Conservation (phyloP, 2,888 invertebrate species). For the Taenaris catops region DNA sequence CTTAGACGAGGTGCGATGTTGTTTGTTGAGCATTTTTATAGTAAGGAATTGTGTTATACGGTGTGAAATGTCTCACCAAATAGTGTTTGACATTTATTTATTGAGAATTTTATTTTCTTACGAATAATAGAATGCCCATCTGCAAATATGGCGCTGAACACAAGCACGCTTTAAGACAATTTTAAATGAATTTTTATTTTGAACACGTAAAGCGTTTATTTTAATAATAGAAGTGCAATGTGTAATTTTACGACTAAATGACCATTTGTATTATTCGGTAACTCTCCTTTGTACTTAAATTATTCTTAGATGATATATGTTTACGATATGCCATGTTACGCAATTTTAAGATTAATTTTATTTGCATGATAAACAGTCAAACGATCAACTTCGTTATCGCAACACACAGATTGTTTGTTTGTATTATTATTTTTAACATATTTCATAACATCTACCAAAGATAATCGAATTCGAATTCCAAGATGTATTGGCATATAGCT, state of each 20-base stretch:
- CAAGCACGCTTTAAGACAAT: conserved; percentile 40
- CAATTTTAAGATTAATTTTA: background rate
- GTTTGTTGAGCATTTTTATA: conserved; percentile 78
- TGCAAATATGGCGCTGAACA: conserved; percentile 72
- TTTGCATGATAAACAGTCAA: no score
- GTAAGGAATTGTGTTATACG: conserved; percentile 76
- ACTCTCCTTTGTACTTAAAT: conserved; percentile 45
- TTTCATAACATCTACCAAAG: conserved; percentile 22
- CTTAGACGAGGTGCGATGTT: conserved; percentile 70
- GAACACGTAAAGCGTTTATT: no score
- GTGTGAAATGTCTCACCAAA: conserved; percentile 73
- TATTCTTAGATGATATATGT: conserved; percentile 9
- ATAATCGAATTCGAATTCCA: conserved; percentile 13
- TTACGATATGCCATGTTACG: conserved; percentile 12
- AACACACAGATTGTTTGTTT: conserved; percentile 6
- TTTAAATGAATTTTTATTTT: no score
- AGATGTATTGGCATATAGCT: conserved; percentile 17
- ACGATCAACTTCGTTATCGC: no score
- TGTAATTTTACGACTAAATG: conserved; percentile 26
- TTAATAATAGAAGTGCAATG: conserved; percentile 25
- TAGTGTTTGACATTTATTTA: conserved; percentile 78
- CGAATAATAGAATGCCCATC: conserved; percentile 67
- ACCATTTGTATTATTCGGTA: conserved; percentile 25
- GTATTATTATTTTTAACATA: conserved; percentile 4
- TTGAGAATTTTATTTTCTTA: conserved; percentile 79